phyloP scores from a whole-genome alignment of 2,113 vertebrate genomes.

The Anhinga rufa region DNA sequence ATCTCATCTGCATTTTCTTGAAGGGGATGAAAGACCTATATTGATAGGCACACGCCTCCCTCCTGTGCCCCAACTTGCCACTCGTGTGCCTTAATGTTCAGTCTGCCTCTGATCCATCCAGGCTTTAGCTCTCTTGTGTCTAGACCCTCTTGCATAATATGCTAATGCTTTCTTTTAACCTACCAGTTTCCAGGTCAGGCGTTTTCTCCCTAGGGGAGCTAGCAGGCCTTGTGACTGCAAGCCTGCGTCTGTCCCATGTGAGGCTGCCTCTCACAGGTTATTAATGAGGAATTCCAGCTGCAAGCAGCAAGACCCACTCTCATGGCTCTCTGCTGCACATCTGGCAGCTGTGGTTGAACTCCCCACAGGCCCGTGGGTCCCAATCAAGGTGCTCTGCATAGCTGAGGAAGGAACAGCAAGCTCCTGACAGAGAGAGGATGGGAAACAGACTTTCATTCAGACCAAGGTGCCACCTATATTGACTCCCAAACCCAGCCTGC shows the following conservation, averaged over 20 bases:
- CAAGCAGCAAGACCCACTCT: not conserved
- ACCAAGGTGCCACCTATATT: not conserved
- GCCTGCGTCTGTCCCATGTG: not conserved
- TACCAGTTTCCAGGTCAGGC: conserved; percentile 40
- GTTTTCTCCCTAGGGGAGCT: not conserved
- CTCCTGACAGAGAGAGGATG: not conserved
- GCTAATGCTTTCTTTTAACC: not conserved
- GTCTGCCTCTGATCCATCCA: not conserved
- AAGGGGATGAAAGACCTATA: not conserved
- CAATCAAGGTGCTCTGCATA: accelerated
- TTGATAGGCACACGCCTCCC: not conserved
- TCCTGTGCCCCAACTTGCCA: not conserved
- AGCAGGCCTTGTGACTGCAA: not conserved
- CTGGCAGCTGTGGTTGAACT: not conserved
- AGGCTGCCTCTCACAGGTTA: not conserved
- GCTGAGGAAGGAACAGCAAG: not conserved
- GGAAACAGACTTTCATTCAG: not conserved
- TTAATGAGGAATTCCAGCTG: not conserved
- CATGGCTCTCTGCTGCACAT: not conserved
- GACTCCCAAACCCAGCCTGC: not conserved
- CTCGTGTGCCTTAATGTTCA: not conserved
- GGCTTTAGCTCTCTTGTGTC: not conserved
- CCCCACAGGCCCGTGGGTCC: accelerated
- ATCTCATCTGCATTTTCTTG: not conserved
- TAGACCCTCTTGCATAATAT: not conserved